Base-by-base conservation (phyloP, 2,888 invertebrate species). In the Lochmaea crataegi region DNA sequence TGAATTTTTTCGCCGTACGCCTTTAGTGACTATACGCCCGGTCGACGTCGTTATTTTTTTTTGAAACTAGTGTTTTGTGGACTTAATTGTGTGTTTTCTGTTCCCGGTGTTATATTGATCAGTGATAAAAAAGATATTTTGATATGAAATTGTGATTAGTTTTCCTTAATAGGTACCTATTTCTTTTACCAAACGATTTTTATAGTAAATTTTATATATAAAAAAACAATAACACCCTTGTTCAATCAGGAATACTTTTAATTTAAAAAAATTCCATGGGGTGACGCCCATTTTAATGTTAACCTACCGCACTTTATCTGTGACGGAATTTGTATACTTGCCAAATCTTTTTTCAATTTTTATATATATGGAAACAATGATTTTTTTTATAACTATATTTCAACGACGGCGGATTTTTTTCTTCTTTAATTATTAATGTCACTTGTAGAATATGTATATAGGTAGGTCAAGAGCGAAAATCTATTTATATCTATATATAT, bases 261-360 rank as follows among this genome's bases (percentile, higher is more conserved):
- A 53, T 53, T 41, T 68, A n/a, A 60, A 45, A 68, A 60, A 58
- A 18, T 48, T 57, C 26, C 45, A 48, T 9, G 60, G 70, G 70
- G 70, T 70, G 42, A 70, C 70, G 70, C 70, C 70, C 70, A 70
- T 56, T 64, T 57, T 32, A n/a, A 32, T 42, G 53, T 64, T 57
- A 42, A 70, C 64, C 69, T 68, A 69, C 70, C 70, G 48, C 64
- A 69, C 61, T 64, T 64, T 70, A 57, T 38, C 42, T 42, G 48
- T 60, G 68, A 61, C 57, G 64, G 48, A 63, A 65, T 69, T 65
- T 38, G 48, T 41, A 41, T 41, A 56, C 9, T 63, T 69, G 63
- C 63, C 63, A 63, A 63, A 63, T 63, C 42, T 60, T 61, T 48
- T 18, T 18, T 6, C 18, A 12, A 56, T 16, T 18, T 45, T 2